phyloP scores from a whole-genome alignment of 2,113 vertebrate species.

The Percopsis transmontana region DNA sequence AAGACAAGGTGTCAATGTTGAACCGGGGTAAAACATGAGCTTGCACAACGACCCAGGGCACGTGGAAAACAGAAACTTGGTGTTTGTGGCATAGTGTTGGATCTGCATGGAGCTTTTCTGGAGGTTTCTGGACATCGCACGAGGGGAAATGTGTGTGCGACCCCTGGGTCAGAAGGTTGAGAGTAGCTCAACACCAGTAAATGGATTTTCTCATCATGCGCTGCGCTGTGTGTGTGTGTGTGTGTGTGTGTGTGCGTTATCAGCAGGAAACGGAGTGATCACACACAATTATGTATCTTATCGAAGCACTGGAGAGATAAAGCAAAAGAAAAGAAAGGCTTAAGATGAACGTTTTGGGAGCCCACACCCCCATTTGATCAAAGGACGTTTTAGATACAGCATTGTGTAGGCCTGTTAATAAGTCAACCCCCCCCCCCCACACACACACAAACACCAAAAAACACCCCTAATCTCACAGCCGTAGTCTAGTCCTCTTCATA shows the following conservation, averaged over 20 bases:
- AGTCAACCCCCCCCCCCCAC: constrained; percentile 23
- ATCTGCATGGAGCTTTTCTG: background rate
- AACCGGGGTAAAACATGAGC: background rate
- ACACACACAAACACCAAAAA: background rate
- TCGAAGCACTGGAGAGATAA: background rate
- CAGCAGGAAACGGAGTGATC: constrained; percentile 25
- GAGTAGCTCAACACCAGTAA: constrained; percentile 18
- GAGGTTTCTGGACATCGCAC: too few relatives aligned
- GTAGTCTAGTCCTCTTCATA: constrained; percentile 16
- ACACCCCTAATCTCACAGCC: constrained; percentile 30
- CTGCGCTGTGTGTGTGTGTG: constrained; percentile 3
- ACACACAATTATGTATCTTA: constrained; percentile 11
- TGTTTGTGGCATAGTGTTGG: background rate
- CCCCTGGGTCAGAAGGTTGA: constrained; percentile 32
- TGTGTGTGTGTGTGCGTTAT: constrained; percentile 48
- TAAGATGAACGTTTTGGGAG: constrained; percentile 5
- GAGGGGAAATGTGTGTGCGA: constrained; percentile 9
- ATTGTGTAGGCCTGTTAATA: constrained; percentile 55
- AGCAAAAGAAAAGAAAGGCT: constrained; percentile 31
- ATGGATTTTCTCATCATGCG: constrained; percentile 72
- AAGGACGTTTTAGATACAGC: constrained; percentile 39
- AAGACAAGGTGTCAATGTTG: constrained; percentile 25
- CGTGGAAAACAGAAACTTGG: background rate
- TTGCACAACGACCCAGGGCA: background rate
- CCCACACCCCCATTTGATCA: constrained; percentile 31